Evolutionary conservation across 2,797 vertebrate genomes (phyloP), one percentile per base, ranked within the genome.

Genomic region (Sebastes cheni): DNA sequence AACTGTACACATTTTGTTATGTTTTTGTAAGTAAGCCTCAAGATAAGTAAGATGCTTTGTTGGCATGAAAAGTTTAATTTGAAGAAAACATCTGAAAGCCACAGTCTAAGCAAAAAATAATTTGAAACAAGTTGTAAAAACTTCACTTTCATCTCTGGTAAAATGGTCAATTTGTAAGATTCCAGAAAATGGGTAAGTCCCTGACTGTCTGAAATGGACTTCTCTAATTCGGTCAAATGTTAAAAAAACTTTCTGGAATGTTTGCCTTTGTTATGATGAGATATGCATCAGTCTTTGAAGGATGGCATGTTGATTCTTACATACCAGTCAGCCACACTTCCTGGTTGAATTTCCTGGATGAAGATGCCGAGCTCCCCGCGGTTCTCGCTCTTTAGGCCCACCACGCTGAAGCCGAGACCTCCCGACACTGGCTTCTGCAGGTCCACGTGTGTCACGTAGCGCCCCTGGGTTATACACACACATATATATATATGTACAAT

Each of bases 291-390:
- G 22, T 16, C 23, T 54, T 18, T 60, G 59, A 81, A 58, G 6
- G 3, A 27, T 4, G 4, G 6, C 27, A 13, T 59, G 22, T 61
- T 36, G 36, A 71, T 55, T 59, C 30, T 20, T 16, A 76, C 82
- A 85, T 93, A 99, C 99, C 97, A 96, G 90, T 97, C 90, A n/a
- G 98, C 96, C 68, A 99, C 95, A 50, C 98, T 99, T 83, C 97
- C 98, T 1, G 96, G 94, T 78, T 99, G 98, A 77, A 99, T 98
- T 89, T 99, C 98, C 91, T 99, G 99, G 36, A 99, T 96, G 90
- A 99, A 99, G 93, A 99, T 99, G 69, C 99, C 99, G 18, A 99
- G 95, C 81, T 99, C 98, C 14, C 98, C 98, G 5, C 96, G 95
- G 93, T 99, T 97, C 89, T 99, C 98, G 70, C 98, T 99, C 84